Evolutionary conservation across 2,888 invertebrate species (phyloP).

Genomic region (Dione juno): DNA sequence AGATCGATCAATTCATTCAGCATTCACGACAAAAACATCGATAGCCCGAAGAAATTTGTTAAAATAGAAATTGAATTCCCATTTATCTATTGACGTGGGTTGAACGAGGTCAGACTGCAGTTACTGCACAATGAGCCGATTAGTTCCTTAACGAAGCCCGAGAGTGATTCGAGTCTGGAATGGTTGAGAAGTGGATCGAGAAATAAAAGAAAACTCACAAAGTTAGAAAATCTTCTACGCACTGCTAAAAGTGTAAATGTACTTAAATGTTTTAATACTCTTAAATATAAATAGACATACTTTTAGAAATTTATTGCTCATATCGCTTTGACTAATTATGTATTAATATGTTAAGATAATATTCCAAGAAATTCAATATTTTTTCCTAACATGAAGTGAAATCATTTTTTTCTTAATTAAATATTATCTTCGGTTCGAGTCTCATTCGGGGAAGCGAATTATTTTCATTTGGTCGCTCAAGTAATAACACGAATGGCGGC

Average conservation of each 20-base stretch:
- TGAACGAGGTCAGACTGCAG: constrained; percentile 61
- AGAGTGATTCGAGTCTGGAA: constrained; percentile 48
- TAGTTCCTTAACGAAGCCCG: constrained; percentile 65
- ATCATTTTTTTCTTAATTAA: no score
- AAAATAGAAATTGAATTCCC: constrained; percentile 55
- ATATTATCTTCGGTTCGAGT: no score
- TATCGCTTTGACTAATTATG: neutral
- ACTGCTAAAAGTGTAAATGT: constrained; percentile 44
- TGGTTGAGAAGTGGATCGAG: constrained; percentile 43
- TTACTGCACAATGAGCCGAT: constrained; percentile 66
- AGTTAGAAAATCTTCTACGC: constrained; percentile 54
- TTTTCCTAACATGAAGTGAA: no score
- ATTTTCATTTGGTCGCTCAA: no score
- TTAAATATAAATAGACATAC: neutral
- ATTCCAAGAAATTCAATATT: no score
- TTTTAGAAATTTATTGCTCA: neutral
- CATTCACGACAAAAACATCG: constrained; percentile 26
- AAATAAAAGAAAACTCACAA: constrained; percentile 50
- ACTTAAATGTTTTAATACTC: constrained; percentile 23
- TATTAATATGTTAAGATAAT: neutral
- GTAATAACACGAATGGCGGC: no score
- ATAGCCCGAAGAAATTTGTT: constrained; percentile 40
- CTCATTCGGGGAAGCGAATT: no score
- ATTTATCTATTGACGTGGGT: constrained; percentile 52
- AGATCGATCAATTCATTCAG: constrained; percentile 31